Evolutionary conservation across 2,888 invertebrate species (phyloP).

Genomic region (Drosophila lutescens): DNA sequence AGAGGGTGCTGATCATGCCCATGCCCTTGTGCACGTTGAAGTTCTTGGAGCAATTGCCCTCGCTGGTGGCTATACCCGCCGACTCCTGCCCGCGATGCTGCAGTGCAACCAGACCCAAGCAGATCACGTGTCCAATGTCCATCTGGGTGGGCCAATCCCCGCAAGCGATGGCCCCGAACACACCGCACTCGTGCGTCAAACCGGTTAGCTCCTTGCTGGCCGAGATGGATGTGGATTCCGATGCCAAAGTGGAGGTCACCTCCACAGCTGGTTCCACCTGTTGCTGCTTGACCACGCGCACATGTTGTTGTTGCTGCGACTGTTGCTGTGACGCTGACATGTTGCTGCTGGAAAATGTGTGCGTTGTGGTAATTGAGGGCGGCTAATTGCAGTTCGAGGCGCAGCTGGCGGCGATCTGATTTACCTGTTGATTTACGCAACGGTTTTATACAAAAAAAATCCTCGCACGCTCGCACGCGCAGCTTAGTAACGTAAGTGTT

Average conservation of each 20-base stretch:
- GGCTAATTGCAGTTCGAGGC: constrained; percentile 6
- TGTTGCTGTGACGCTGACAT: constrained; percentile 49
- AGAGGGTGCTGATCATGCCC: constrained; percentile 97
- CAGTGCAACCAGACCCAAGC: constrained; percentile 94
- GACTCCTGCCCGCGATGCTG: constrained; percentile 99
- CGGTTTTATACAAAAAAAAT: constrained; percentile 68
- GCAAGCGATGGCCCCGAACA: constrained; percentile 96
- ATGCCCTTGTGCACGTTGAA: constrained; percentile 96
- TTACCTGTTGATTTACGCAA: constrained; percentile 75
- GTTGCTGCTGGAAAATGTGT: constrained; percentile 46
- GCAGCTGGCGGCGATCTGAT: constrained; percentile 33
- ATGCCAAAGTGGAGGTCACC: constrained; percentile 21
- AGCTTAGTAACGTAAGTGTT: too few relatives aligned
- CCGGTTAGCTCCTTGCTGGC: constrained; percentile 85
- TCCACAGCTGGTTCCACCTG: constrained; percentile 46
- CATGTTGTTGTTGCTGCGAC: constrained; percentile 56
- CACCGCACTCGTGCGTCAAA: constrained; percentile 95
- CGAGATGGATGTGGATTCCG: constrained; percentile 55
- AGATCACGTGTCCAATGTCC: constrained; percentile 95
- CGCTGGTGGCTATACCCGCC: constrained; percentile 98
- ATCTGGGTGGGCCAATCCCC: constrained; percentile 96
- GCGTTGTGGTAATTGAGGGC: constrained; percentile 13
- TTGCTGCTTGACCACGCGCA: constrained; percentile 52
- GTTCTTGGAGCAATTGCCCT: constrained; percentile 91
- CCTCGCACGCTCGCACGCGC: constrained; percentile 50